phyloP scores from a whole-genome alignment of 2,888 invertebrate genomes.

The Caenorhabditis plicata region DNA sequence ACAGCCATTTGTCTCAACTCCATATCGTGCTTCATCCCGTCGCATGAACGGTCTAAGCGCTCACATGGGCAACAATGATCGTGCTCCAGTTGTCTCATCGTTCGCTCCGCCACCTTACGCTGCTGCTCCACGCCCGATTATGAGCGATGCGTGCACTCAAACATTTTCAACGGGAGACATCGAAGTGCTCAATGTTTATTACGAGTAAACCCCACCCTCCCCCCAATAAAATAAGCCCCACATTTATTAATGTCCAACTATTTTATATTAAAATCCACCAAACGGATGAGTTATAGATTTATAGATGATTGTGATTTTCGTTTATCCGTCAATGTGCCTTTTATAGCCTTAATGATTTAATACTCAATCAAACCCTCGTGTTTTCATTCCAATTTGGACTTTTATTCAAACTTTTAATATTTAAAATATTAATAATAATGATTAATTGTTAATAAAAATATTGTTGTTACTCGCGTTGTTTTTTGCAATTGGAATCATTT shows the following conservation, averaged over 20 bases:
- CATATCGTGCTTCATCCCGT: conserved; percentile 38
- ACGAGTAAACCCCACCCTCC: conserved; percentile 39
- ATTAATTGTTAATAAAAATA: too few species aligned
- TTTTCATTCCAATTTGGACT: too few species aligned
- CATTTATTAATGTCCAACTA: not conserved
- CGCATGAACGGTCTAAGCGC: conserved; percentile 21
- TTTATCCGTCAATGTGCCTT: too few species aligned
- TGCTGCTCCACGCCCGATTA: conserved; percentile 41
- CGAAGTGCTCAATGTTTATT: conserved; percentile 69
- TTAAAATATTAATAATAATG: too few species aligned
- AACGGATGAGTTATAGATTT: too few species aligned
- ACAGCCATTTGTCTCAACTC: conserved; percentile 33
- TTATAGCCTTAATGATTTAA: too few species aligned
- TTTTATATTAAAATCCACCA: too few species aligned
- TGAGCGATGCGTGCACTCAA: conserved; percentile 59
- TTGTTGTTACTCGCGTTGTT: too few species aligned
- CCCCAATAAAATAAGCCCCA: not conserved
- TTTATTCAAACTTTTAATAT: too few species aligned
- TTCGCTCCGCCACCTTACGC: conserved; percentile 28
- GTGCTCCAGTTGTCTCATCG: conserved; percentile 23
- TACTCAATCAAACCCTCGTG: too few species aligned
- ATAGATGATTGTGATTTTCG: too few species aligned
- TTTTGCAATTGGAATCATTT: too few species aligned
- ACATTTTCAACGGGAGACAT: conserved; percentile 65
- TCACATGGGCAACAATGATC: conserved; percentile 12